Base-by-base conservation (phyloP, 2,113 vertebrate species). In the Myodes glareolus region DNA sequence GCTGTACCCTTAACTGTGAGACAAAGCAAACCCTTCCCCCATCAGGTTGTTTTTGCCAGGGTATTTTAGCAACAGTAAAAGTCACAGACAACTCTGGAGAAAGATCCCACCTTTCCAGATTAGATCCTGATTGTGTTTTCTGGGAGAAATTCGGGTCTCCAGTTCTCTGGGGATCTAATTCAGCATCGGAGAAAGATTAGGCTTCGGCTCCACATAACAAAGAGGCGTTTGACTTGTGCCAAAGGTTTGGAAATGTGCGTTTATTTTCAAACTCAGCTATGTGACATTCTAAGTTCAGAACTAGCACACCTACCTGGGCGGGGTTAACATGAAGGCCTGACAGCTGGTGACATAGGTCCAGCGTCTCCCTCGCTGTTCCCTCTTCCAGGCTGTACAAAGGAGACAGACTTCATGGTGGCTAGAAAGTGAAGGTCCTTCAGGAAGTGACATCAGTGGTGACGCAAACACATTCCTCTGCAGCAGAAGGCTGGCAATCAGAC, bases 221-320 rank as follows among this genome's bases (percentile, higher is more conserved):
- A 96, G 90, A 97, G 90, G 84, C 94, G 39, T 93, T 91, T 55
- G 90, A 72, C 45, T 91, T 23, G 80, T 73, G 92, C 42, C 93
- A 91, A 39, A 93, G 63, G 39, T 97, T 98, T 98, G 94, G 98
- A 98, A 98, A 96, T 96, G 92, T 98, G 98, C 93, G 98, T 99
- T 99, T 99, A 99, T 99, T 99, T 98, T 98, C 98, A 98, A 99
- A 98, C 98, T 99, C 98, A 99, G 98, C 99, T 99, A 98, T 98
- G 98, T 99, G 99, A 98, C 98, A 98, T 97, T 98, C 98, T 99
- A 98, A 99, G 98, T 98, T 99, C 98, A 98, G 98, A 96, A 97
- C 97, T 98, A 98, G 97, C 98, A 99, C 98, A 98, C 98, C 98
- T 98, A 98, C 98, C 98, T 98, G 98, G 99, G 99, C 98, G 98